A percentile compares a stretch with the other conserved stretches of the same genome.
These are phyloP conservation scores for Drosophila rubida DNA, from an alignment of 2,888 invertebrate genomes.

Conservation along the genomic window DNA sequence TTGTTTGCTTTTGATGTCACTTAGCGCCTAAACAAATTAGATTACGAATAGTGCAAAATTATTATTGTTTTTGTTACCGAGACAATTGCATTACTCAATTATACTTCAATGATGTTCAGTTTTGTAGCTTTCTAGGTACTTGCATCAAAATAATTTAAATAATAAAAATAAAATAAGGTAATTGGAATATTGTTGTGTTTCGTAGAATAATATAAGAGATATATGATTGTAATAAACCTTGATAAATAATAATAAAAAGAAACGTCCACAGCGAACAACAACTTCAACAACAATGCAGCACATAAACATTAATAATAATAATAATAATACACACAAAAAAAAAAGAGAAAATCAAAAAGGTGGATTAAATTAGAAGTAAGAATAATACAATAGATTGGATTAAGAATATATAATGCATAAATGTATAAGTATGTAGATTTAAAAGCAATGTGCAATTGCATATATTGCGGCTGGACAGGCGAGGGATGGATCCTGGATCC, in stretches of 20 bases:
- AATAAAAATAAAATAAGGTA: background rate
- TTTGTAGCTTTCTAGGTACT: constrained; percentile 23
- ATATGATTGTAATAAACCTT: constrained; percentile 5
- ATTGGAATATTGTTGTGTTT: constrained; percentile 19
- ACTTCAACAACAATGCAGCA: constrained; percentile 35
- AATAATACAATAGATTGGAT: constrained; percentile 50
- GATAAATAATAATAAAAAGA: constrained; percentile 11
- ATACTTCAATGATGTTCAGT: constrained; percentile 12
- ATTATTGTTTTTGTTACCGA: constrained; percentile 40
- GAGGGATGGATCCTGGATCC: background rate
- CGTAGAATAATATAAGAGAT: background rate
- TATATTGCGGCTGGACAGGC: constrained; percentile 8
- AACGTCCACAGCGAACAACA: constrained; percentile 21
- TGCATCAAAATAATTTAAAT: constrained; percentile 23
- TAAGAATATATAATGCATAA: constrained; percentile 14
- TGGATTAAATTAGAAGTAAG: constrained; percentile 8
- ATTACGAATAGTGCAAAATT: constrained; percentile 55
- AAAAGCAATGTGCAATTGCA: constrained; percentile 27
- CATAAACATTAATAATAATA: constrained; percentile 7
- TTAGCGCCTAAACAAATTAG: constrained; percentile 54
- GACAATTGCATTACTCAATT: constrained; percentile 37
- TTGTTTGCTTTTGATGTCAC: constrained; percentile 38
- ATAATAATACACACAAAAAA: constrained; percentile 11
- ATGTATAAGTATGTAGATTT: constrained; percentile 19
- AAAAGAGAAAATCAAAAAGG: constrained; percentile 8